Conservation (phyloP, 1,140 invertebrate genomes). For the Apocrypta bakeri region DNA sequence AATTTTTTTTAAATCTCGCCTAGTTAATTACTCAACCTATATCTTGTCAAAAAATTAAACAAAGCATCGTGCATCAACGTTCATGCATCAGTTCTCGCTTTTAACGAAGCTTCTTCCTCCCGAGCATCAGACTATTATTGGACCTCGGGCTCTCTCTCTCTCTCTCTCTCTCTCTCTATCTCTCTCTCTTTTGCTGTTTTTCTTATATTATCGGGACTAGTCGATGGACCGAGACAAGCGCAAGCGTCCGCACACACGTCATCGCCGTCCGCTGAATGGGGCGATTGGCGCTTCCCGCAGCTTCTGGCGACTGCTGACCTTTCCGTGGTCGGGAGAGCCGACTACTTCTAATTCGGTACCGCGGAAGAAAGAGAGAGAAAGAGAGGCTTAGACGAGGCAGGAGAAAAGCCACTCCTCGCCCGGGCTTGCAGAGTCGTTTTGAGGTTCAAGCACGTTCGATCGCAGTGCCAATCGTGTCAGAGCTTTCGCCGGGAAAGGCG, state of each 20-base stretch:
- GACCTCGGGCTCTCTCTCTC: not conserved
- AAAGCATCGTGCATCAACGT: too few species aligned
- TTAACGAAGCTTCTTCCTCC: slow-evolving; percentile 26
- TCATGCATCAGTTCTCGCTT: not conserved
- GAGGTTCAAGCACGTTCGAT: not conserved
- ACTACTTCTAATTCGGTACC: slow-evolving; percentile 66
- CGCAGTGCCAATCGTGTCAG: not conserved
- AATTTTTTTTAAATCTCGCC: too few species aligned
- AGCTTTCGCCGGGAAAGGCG: not conserved
- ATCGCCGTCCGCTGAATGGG: not conserved
- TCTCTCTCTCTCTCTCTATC: not conserved
- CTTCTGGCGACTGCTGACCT: slow-evolving; percentile 67
- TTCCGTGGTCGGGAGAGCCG: slow-evolving; percentile 56
- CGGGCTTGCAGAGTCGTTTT: not conserved
- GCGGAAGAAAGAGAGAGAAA: slow-evolving; percentile 56
- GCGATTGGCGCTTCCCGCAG: slow-evolving; percentile 15
- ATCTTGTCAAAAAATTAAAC: too few species aligned
- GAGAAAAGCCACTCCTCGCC: slow-evolving; percentile 8
- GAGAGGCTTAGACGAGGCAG: not conserved
- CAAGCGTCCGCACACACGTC: not conserved
- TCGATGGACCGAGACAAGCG: not conserved
- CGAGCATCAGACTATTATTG: slow-evolving; percentile 53
- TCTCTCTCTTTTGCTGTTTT: slow-evolving; percentile 14
- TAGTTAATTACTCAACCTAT: too few species aligned
- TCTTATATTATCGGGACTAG: slow-evolving; percentile 26